Conservation (phyloP, 2,888 invertebrate species). For the Diarsia dahlii region DNA sequence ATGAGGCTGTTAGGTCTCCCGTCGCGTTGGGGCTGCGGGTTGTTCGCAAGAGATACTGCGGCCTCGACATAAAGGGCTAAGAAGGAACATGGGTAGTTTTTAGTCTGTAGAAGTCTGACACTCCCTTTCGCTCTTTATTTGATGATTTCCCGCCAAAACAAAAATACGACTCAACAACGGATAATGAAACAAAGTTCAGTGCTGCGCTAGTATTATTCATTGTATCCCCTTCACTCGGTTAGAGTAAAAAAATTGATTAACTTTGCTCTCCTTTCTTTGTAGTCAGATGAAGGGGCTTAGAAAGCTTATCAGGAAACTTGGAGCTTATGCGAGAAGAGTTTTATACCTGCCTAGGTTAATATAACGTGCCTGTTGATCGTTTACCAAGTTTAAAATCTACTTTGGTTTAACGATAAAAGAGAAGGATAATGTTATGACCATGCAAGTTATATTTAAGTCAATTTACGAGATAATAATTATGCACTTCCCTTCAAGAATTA, state of each 20-base stretch:
- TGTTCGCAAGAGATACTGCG: too few relatives aligned
- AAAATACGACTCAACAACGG: slow-evolving; percentile 5
- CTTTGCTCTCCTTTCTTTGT: slow-evolving; percentile 38
- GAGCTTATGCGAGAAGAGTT: neutral
- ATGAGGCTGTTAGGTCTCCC: too few relatives aligned
- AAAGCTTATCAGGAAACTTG: slow-evolving; percentile 33
- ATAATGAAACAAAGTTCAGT: slow-evolving; percentile 31
- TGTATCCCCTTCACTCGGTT: slow-evolving; percentile 30
- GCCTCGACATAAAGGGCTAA: too few relatives aligned
- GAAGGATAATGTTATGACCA: neutral
- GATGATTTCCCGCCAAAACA: slow-evolving; percentile 11
- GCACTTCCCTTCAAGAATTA: too few relatives aligned
- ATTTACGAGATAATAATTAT: neutral
- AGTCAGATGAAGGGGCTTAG: slow-evolving; percentile 23
- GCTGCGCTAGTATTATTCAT: slow-evolving; percentile 42
- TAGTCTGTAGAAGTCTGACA: too few relatives aligned
- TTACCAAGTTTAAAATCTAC: neutral
- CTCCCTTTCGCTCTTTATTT: too few relatives aligned
- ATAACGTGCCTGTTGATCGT: neutral
- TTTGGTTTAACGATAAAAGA: neutral
- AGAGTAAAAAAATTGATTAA: slow-evolving; percentile 51
- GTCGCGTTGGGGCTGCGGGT: too few relatives aligned
- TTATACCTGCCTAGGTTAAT: neutral
- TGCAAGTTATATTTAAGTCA: neutral
- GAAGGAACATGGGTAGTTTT: too few relatives aligned